Conservation (phyloP, 2,888 invertebrate species). For the Brachylomia viminalis region DNA sequence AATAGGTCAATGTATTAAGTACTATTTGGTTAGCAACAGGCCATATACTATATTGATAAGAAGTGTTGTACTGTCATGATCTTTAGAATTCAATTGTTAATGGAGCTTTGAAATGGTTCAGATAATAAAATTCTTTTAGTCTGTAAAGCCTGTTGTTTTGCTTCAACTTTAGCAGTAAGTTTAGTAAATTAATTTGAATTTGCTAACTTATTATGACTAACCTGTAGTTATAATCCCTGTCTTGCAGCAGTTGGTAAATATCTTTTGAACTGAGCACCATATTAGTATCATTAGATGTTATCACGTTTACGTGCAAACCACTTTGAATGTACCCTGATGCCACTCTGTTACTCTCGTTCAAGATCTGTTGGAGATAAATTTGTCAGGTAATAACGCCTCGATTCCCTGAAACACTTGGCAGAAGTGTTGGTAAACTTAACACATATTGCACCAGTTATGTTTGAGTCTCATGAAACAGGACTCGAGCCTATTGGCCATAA, state of each 20-base stretch:
- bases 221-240: slow-evolving; percentile 44
- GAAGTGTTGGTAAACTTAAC: neutral
- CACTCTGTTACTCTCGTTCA: slow-evolving; percentile 27
- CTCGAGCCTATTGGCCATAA: neutral
- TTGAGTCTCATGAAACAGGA: neutral
- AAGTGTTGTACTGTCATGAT: too few relatives aligned
- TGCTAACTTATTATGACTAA: neutral
- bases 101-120: too few relatives aligned
- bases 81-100: too few relatives aligned
- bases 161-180: too few relatives aligned
- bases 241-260: slow-evolving; percentile 34
- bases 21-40: too few relatives aligned
- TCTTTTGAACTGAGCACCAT: slow-evolving; percentile 23
- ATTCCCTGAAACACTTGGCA: neutral
- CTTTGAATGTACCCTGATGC: slow-evolving; percentile 29
- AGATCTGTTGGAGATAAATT: slow-evolving; percentile 14
- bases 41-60: too few relatives aligned
- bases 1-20: too few relatives aligned
- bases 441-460: neutral
- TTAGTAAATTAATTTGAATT: too few relatives aligned
- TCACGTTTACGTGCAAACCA: neutral
- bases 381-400: neutral
- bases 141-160: too few relatives aligned
- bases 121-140: too few relatives aligned
- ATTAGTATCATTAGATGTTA: neutral